Evolutionary conservation across 2,888 invertebrate genomes (phyloP).

Genomic region (Athalia circularis): DNA sequence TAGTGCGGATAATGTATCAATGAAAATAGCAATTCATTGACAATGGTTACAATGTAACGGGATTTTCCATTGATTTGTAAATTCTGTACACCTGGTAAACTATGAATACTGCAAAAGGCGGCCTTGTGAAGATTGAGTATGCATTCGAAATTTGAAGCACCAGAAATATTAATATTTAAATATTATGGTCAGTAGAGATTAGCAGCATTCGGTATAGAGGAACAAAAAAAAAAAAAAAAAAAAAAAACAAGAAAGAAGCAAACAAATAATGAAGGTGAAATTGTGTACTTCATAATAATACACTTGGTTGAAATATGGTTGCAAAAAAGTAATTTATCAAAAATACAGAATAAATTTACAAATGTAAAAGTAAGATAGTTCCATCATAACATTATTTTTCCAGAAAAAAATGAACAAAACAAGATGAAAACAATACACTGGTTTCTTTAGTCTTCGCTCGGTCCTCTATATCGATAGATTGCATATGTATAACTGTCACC

Average conservation of each 20-base stretch:
- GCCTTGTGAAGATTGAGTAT: slow-evolving; percentile 26
- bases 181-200: background rate
- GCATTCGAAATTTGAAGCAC: slow-evolving; percentile 29
- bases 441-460: background rate
- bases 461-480: background rate
- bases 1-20: no score
- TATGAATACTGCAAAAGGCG: slow-evolving; percentile 3
- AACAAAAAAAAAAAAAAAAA: background rate
- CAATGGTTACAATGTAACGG: no score
- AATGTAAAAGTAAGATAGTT: background rate
- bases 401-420: no score
- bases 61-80: background rate
- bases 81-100: slow-evolving; percentile 14
- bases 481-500: slow-evolving; percentile 13
- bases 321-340: slow-evolving; percentile 11
- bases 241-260: background rate
- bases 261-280: slow-evolving; percentile 1
- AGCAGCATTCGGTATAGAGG: background rate
- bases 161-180: background rate
- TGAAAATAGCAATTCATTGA: no score
- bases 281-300: slow-evolving; percentile 21
- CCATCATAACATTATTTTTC: slow-evolving; percentile 15
- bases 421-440: slow-evolving; percentile 1
- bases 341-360: slow-evolving; percentile 12
- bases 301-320: background rate